Evolutionary conservation across 2,113 vertebrate genomes (phyloP).

Genomic region (Perccottus glenii): DNA sequence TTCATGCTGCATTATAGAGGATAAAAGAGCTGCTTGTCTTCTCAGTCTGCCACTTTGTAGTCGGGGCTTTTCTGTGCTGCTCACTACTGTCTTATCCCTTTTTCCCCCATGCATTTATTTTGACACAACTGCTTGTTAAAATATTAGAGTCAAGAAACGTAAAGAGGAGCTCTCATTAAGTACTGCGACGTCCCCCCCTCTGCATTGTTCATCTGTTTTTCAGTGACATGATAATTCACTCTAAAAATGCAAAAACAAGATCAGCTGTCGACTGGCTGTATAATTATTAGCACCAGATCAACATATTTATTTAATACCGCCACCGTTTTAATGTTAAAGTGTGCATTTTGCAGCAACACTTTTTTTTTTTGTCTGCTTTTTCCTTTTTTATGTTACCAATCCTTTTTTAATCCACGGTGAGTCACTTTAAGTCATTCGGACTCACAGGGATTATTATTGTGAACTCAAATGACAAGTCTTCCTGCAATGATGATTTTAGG

Average conservation of each 20-base stretch:
- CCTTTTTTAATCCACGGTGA: constrained; percentile 55
- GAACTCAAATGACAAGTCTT: background rate
- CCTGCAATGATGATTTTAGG: no score
- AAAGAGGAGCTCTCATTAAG: constrained; percentile 29
- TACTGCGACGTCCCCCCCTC: background rate
- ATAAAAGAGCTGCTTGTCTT: constrained; percentile 60
- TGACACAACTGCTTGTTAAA: constrained; percentile 26
- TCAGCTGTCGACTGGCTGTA: background rate
- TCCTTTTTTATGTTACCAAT: constrained; percentile 34
- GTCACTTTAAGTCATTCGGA: constrained; percentile 48
- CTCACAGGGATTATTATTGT: constrained; percentile 56
- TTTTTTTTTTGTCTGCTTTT: background rate
- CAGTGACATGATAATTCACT: background rate
- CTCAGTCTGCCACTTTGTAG: constrained; percentile 17
- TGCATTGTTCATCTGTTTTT: constrained; percentile 14
- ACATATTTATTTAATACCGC: background rate
- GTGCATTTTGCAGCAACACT: background rate
- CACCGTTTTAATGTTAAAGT: no score
- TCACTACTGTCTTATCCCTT: constrained; percentile 4
- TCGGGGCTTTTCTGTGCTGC: constrained; percentile 34
- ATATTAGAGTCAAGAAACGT: constrained; percentile 37
- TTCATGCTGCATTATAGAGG: constrained; percentile 61
- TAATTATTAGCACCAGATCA: constrained; percentile 4
- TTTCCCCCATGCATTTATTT: constrained; percentile 9
- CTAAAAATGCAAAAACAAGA: constrained; percentile 3